Evolutionary conservation across 1,140 invertebrate species (phyloP).

Genomic region (Conopomorpha cramerella): DNA sequence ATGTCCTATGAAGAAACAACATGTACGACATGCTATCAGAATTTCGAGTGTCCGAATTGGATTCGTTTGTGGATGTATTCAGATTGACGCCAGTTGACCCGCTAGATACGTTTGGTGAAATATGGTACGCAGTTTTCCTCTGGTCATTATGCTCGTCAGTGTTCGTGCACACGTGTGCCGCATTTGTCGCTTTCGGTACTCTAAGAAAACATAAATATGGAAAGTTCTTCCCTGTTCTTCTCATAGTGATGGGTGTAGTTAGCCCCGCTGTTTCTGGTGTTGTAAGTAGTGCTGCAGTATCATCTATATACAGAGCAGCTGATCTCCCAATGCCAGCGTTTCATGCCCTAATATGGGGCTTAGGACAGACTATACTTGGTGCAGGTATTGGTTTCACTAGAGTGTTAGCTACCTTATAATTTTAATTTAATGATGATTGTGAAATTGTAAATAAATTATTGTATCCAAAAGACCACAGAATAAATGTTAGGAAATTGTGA

Average conservation of each 20-base stretch:
- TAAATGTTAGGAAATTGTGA: too few species aligned
- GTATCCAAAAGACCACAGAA: too few species aligned
- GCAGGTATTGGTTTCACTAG: constrained; percentile 89
- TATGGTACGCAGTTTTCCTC: constrained; percentile 95
- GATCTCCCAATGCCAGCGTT: constrained; percentile 86
- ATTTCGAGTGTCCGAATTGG: constrained; percentile 63
- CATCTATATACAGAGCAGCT: constrained; percentile 89
- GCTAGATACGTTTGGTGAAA: constrained; percentile 77
- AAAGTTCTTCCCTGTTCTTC: constrained; percentile 87
- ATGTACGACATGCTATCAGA: constrained; percentile 65
- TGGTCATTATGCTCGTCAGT: constrained; percentile 94
- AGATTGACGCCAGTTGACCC: constrained; percentile 63
- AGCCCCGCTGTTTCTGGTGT: constrained; percentile 85
- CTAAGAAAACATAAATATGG: constrained; percentile 92
- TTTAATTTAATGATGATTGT: neutral
- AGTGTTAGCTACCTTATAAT: constrained; percentile 88
- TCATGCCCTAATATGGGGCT: constrained; percentile 91
- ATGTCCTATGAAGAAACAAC: too few species aligned
- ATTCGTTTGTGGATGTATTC: constrained; percentile 67
- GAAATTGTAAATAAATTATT: constrained; percentile 8
- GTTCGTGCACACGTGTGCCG: constrained; percentile 88
- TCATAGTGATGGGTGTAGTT: constrained; percentile 86
- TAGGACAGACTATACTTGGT: constrained; percentile 88
- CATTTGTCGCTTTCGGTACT: constrained; percentile 86
- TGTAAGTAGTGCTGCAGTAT: constrained; percentile 89